A percentile compares a stretch with the other conserved stretches of the same genome.
Evolutionary conservation across 2,888 invertebrate genomes (phyloP).

Genomic region (Eremobia ochroleuca): DNA sequence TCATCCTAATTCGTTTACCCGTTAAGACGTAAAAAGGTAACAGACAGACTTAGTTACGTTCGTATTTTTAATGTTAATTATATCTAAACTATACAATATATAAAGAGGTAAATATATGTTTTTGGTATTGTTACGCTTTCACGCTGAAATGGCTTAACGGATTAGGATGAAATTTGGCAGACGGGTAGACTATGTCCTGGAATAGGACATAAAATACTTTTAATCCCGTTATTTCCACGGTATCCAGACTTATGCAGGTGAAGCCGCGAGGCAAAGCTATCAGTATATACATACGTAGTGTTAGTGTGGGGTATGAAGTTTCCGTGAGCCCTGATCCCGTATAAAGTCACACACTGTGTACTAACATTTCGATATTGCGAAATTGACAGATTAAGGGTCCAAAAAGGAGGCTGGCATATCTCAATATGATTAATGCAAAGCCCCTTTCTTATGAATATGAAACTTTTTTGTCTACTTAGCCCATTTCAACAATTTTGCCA

Average conservation of each 20-base stretch:
- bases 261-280: no score
- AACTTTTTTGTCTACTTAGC: not conserved
- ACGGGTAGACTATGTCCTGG: no score
- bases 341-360: not conserved
- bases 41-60: not conserved
- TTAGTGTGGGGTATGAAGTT: not conserved
- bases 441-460: slow-evolving; percentile 9
- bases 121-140: no score
- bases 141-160: no score
- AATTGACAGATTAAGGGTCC: slow-evolving; percentile 20
- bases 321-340: not conserved
- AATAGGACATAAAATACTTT: no score
- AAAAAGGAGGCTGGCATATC: slow-evolving; percentile 12
- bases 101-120: no score
- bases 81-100: no score
- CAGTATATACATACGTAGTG: not conserved
- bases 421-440: slow-evolving; percentile 6
- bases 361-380: slow-evolving; percentile 1
- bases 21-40: no score
- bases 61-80: not conserved
- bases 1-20: not conserved
- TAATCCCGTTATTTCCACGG: no score
- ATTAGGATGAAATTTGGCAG: no score
- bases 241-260: not conserved
- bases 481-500: not conserved